These are phyloP conservation scores for Baccha elongata DNA, from an alignment of 2,888 invertebrate species.

Conservation along the genomic window DNA sequence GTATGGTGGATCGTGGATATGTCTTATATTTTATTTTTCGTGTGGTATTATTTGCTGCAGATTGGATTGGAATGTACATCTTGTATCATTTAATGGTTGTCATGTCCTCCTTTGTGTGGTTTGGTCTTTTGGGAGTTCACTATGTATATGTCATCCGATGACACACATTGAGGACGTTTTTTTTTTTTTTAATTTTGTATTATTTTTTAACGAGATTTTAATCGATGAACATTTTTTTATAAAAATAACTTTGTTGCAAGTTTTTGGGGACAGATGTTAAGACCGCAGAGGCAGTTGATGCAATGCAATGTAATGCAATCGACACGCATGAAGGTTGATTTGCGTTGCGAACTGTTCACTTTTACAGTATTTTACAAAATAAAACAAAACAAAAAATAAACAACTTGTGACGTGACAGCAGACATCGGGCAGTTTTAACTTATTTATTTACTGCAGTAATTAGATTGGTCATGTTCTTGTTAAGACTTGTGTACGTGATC, in stretches of 20 bases:
- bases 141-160: slow-evolving; percentile 55
- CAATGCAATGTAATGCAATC: background rate
- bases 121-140: slow-evolving; percentile 24
- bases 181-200: background rate
- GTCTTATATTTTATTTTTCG: slow-evolving; percentile 26
- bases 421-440: slow-evolving; percentile 6
- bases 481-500: no score
- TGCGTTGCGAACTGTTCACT: slow-evolving; percentile 12
- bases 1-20: slow-evolving; percentile 46
- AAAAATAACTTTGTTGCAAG: slow-evolving; percentile 25
- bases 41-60: slow-evolving; percentile 36
- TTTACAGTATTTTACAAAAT: background rate
- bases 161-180: slow-evolving; percentile 54
- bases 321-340: slow-evolving; percentile 12
- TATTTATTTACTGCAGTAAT: background rate
- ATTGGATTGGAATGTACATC: slow-evolving; percentile 70
- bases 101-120: slow-evolving; percentile 61
- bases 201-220: slow-evolving; percentile 38
- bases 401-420: slow-evolving; percentile 24
- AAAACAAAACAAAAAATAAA: background rate
- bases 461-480: slow-evolving; percentile 14
- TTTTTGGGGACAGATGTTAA: slow-evolving; percentile 25
- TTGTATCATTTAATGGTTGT: slow-evolving; percentile 71
- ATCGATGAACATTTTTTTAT: slow-evolving; percentile 41
- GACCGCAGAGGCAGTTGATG: background rate